Conservation (phyloP, 1,140 invertebrate genomes). For the Orius insidiosus region DNA sequence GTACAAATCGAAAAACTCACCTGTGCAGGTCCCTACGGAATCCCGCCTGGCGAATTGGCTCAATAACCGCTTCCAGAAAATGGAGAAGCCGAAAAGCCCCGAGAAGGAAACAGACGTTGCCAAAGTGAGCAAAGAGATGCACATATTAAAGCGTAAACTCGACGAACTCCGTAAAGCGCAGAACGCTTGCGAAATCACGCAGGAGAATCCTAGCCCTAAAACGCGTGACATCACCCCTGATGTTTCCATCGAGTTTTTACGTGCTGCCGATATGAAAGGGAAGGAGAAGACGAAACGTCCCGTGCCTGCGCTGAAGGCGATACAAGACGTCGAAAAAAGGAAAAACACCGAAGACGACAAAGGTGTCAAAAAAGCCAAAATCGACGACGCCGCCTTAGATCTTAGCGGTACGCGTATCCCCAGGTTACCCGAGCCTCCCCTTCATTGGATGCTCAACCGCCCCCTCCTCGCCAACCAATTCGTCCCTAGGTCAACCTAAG, state of each 20-base stretch:
- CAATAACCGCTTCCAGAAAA: slow-evolving; percentile 12
- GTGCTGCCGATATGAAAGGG: slow-evolving; percentile 10
- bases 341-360: background rate
- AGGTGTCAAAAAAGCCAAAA: slow-evolving; percentile 2
- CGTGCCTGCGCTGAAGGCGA: slow-evolving; percentile 14
- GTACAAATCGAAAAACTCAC: slow-evolving; percentile 2
- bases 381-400: slow-evolving; percentile 2
- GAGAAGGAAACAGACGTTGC: background rate
- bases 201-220: slow-evolving; percentile 16
- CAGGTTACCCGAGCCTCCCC: background rate
- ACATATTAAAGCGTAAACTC: slow-evolving; percentile 18
- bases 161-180: slow-evolving; percentile 14
- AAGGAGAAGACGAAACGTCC: slow-evolving; percentile 2
- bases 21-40: background rate
- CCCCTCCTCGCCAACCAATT: background rate
- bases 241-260: slow-evolving; percentile 21
- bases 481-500: background rate
- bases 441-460: slow-evolving; percentile 2
- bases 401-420: background rate
- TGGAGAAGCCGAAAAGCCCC: background rate
- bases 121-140: slow-evolving; percentile 12
- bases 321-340: slow-evolving; percentile 10
- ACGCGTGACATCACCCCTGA: slow-evolving; percentile 20
- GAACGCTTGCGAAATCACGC: slow-evolving; percentile 13
- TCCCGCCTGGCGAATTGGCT: slow-evolving; percentile 14